Base-by-base conservation (phyloP, 2,888 invertebrate species). In the Drosophila stalkeri region DNA sequence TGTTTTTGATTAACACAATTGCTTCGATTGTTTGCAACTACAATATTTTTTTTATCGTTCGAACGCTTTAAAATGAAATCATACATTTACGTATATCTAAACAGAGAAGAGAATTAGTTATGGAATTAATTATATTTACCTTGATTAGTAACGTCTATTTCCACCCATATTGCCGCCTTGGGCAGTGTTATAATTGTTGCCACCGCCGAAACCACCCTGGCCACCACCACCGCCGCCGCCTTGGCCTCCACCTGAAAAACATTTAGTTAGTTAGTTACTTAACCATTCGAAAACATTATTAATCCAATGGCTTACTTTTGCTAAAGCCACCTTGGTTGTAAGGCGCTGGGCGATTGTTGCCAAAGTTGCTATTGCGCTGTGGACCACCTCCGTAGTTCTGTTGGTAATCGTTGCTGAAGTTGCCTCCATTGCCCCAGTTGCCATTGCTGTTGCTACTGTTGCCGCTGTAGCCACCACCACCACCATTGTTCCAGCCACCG, bases 341-440 rank as follows among this genome's bases (percentile, higher is more conserved):
- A 0, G 92, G 92, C n/a, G 92, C 89, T 33, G 92, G 90, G 1
- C 92, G 91, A 65, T 75, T 92, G 63, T 83, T 90, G 43, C 91
- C 90, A 70, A 91, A 91, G 64, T 91, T 90, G 62, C 85, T 92
- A 90, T 94, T 95, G 77, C 98, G 95, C 93, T 97, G 95, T 0
- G 98, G 97, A 1, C 98, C 98, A 43, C 97, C 98, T 1, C 96
- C 95, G 90, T 96, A 97, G 71, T 95, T 95, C 92, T 97, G 97
- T 86, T 97, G 97, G 92, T 98, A 97, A 59, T 96, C 96, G 59
- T 94, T 94, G 49, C 88, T 89, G 62, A 92, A 92, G 62, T 75
- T 86, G 2, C 91, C 83, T n/a, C 79, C 77, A 7, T 81, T 77
- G 63, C 87, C 90, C 75, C 95, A 95, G 31, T 96, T 96, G 77